Evolutionary conservation across 2,888 invertebrate species (phyloP), one percentile per base, ranked within the genome.

Genomic region (Athripsodes cinereus): DNA sequence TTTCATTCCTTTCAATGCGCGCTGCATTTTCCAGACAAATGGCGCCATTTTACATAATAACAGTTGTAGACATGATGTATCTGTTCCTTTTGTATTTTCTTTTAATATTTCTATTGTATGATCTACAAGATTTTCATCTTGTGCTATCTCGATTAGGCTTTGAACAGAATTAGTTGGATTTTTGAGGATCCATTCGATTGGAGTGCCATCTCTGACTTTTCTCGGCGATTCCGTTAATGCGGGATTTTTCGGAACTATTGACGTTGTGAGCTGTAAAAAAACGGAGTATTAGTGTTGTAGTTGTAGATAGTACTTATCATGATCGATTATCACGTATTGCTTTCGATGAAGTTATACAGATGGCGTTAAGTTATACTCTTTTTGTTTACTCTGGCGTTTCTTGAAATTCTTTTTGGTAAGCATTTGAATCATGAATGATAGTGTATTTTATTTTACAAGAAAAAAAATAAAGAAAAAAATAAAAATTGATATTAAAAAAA

Each of bases 21-120:
- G 78, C 68, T 92, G 92, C 83, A 90, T 90, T 64, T 84, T 85
- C 74, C 81, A 80, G 60, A 92, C 83, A 60, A 90, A 83, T 0
- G 91, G 91, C 0, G 87, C 81, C 62, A 82, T 81, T 74, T 91
- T 91, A 69, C 92, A 92, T 61, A 91, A 74, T 31, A 92, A 71
- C 26, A 89, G 73, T 66, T 84, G 82, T 2, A 90, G 76, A 65
- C 90, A 91, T 53, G 83, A 84, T 0, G 82, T 85, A 65, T 88
- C 85, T 59, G 82, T 74, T 16, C 76, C 76, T 0, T 76, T 70
- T 20, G 79, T 78, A 66, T 80, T 70, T 64, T 80, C 74, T 67
- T 78, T 74, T 52, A 88, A 75, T 62, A 81, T 71, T 10, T 83
- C 75, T 52, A 87, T 81, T 31, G 90, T 71, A 21, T 80, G 73